phyloP scores from a whole-genome alignment of 2,797 vertebrate genomes.

The Sphenodon punctatus region DNA sequence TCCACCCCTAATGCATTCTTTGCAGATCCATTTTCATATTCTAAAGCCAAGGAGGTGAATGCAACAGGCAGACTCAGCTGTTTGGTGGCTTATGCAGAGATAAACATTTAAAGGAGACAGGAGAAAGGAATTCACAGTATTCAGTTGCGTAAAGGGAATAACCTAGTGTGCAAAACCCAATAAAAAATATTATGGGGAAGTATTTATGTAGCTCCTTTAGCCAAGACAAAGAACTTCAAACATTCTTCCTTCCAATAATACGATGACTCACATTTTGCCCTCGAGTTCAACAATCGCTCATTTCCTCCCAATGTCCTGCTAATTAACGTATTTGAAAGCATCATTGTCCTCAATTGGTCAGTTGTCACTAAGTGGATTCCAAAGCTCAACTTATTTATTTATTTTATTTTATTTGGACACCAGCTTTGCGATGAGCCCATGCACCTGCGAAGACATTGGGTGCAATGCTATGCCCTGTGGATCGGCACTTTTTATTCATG shows the following conservation, averaged over 20 bases:
- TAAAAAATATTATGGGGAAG: slow-evolving; percentile 27
- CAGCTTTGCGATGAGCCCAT: background rate
- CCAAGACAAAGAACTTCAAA: slow-evolving; percentile 54
- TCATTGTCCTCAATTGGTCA: slow-evolving; percentile 62
- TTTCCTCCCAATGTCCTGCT: slow-evolving; percentile 25
- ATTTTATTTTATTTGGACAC: no score
- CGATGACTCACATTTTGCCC: slow-evolving; percentile 13
- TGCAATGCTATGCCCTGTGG: no score
- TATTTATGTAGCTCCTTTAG: slow-evolving; percentile 12
- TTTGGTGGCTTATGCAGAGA: background rate
- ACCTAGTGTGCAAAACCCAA: slow-evolving; percentile 13
- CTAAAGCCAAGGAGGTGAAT: background rate
- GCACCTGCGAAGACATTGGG: slow-evolving; percentile 35
- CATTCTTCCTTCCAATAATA: background rate
- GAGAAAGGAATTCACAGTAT: slow-evolving; percentile 9
- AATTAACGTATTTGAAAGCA: slow-evolving; percentile 34
- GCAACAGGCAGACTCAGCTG: background rate
- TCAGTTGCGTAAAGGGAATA: slow-evolving; percentile 40
- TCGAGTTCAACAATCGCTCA: slow-evolving; percentile 5
- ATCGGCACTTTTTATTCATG: no score
- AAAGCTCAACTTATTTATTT: slow-evolving; percentile 41
- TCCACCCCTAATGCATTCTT: no score
- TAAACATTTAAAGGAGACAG: background rate
- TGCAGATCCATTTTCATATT: background rate
- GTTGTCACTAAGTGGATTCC: slow-evolving; percentile 69